A percentile compares a stretch with the other conserved stretches of the same genome.
Conservation (phyloP, 2,797 vertebrate species). For the Gambusia yucatana region DNA sequence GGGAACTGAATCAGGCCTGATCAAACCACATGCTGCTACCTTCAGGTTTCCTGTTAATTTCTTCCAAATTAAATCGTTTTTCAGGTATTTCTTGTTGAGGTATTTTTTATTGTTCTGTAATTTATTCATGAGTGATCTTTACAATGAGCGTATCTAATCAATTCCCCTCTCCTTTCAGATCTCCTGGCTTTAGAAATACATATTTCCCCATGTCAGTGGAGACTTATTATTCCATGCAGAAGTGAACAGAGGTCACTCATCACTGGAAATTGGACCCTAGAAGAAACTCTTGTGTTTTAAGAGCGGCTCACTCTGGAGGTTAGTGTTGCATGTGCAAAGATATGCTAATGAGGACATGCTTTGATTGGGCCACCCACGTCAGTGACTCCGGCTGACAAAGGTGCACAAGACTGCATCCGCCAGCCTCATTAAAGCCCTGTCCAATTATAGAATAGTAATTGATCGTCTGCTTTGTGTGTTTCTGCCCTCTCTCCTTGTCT, state of each 20-base stretch:
- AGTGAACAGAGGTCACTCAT: constrained; percentile 40
- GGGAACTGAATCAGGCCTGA: constrained; percentile 30
- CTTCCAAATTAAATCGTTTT: neutral
- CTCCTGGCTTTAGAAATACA: constrained; percentile 22
- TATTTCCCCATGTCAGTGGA: constrained; percentile 36
- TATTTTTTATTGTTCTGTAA: constrained; percentile 12
- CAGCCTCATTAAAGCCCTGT: constrained; percentile 80
- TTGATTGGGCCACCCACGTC: constrained; percentile 73
- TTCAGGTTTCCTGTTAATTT: constrained; percentile 1
- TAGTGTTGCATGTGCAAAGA: constrained; percentile 56
- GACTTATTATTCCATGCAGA: constrained; percentile 33
- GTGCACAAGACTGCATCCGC: constrained; percentile 77
- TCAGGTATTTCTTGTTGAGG: neutral
- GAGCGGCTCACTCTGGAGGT: constrained; percentile 50
- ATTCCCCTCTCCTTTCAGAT: neutral
- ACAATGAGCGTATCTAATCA: neutral
- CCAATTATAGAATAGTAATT: constrained; percentile 84
- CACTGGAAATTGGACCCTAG: constrained; percentile 34
- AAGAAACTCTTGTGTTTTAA: constrained; percentile 56
- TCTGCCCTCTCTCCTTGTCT: constrained; percentile 66
- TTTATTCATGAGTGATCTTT: neutral
- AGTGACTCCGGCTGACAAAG: constrained; percentile 76
- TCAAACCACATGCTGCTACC: constrained; percentile 11
- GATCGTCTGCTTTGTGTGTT: constrained; percentile 76
- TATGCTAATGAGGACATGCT: constrained; percentile 73